Conservation (phyloP, 2,888 invertebrate species). For the Melinaea marsaeus region DNA sequence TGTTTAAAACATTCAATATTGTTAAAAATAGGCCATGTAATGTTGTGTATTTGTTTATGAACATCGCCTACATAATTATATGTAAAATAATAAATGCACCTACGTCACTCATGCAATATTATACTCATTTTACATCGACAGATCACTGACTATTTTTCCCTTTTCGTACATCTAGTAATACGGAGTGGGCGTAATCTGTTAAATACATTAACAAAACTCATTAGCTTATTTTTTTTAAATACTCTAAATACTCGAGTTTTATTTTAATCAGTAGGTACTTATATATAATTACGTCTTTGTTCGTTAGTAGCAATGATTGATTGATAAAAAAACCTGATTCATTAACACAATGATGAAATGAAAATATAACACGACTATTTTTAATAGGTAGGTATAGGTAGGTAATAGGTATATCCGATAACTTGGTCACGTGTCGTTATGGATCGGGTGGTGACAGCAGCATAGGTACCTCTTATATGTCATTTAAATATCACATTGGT, state of each 20-base stretch:
- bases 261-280: neutral
- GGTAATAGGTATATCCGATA: neutral
- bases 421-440: constrained; percentile 19
- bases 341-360: constrained; percentile 13
- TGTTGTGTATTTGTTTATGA: constrained; percentile 13
- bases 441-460: too few species aligned
- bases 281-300: constrained; percentile 26
- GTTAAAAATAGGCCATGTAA: constrained; percentile 31
- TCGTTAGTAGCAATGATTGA: constrained; percentile 19
- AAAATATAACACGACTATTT: constrained; percentile 25
- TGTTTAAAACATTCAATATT: constrained; percentile 46
- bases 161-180: constrained; percentile 23
- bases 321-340: constrained; percentile 19
- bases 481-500: too few species aligned
- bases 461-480: too few species aligned
- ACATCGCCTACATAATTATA: constrained; percentile 12
- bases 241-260: neutral
- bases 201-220: constrained; percentile 13
- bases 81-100: constrained; percentile 8
- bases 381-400: constrained; percentile 25
- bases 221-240: constrained; percentile 4
- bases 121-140: neutral
- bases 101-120: constrained; percentile 8
- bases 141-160: constrained; percentile 18
- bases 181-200: constrained; percentile 18